phyloP scores from a whole-genome alignment of 1,140 invertebrate genomes.

The Drosophila orosa region DNA sequence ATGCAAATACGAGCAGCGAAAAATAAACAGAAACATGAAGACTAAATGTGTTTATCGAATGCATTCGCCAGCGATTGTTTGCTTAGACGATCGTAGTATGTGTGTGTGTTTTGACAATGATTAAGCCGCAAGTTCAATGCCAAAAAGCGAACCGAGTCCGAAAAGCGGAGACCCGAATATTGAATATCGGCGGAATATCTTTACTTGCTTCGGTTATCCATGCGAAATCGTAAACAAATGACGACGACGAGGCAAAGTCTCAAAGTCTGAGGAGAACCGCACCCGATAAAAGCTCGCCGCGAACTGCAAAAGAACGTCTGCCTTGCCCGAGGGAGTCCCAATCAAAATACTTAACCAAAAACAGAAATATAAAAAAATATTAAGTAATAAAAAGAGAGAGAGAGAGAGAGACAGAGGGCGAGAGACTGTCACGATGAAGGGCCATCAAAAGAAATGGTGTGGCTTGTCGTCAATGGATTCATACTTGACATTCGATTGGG shows the following conservation, averaged over 20 bases:
- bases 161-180: constrained; percentile 6
- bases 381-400: constrained; percentile 60
- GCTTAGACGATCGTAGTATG: constrained; percentile 17
- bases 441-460: constrained; percentile 68
- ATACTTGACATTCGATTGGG: constrained; percentile 78
- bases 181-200: constrained; percentile 11
- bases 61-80: constrained; percentile 45
- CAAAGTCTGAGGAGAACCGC: constrained; percentile 46
- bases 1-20: constrained; percentile 57
- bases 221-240: constrained; percentile 28
- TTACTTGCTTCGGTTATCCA: constrained; percentile 25
- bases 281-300: constrained; percentile 37
- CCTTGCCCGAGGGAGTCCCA: constrained; percentile 29
- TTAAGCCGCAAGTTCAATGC: constrained; percentile 71
- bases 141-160: constrained; percentile 28
- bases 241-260: not conserved
- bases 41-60: constrained; percentile 52
- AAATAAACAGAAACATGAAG: constrained; percentile 28
- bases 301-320: constrained; percentile 51
- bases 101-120: constrained; percentile 45
- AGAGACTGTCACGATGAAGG: constrained; percentile 52
- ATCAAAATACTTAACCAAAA: constrained; percentile 67
- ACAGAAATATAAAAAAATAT: constrained; percentile 36
- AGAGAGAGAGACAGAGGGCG: not conserved
- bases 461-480: constrained; percentile 74